Percentiles rank a stretch among this genome's conserved stretches.
These are phyloP conservation scores for Helicoverpa zea DNA, from an alignment of 1,140 invertebrate genomes.

Conservation along the genomic window DNA sequence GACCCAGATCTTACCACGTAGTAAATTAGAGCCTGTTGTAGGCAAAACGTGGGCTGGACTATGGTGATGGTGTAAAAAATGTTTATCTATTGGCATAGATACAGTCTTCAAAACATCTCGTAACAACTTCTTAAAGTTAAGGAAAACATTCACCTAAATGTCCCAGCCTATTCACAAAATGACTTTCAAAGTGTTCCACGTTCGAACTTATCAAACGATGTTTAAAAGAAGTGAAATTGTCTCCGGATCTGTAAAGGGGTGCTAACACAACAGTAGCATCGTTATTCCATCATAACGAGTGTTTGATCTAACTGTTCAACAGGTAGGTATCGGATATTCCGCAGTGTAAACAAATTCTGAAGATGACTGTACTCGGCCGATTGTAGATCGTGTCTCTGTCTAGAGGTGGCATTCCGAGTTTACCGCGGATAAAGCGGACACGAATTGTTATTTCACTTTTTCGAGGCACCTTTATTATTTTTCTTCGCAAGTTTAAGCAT, in stretches of 20 bases:
- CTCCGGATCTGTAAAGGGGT: constrained; percentile 52
- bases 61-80: no score
- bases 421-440: background rate
- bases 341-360: constrained; percentile 65
- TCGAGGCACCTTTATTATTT: background rate
- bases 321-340: constrained; percentile 65
- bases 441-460: no score
- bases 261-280: constrained; percentile 53
- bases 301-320: constrained; percentile 69
- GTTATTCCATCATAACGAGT: constrained; percentile 59
- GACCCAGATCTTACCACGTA: no score
- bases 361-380: constrained; percentile 55
- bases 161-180: background rate
- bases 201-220: constrained; percentile 17
- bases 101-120: no score
- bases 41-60: no score
- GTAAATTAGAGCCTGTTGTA: no score
- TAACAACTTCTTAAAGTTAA: no score
- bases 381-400: background rate
- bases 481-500: no score
- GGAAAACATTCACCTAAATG: background rate
- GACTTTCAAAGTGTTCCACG: constrained; percentile 1
- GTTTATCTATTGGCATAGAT: no score
- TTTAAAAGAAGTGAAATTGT: constrained; percentile 41
- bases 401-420: background rate